Evolutionary conservation across 2,797 vertebrate genomes (phyloP).

Genomic region (Scleropages formosus): DNA sequence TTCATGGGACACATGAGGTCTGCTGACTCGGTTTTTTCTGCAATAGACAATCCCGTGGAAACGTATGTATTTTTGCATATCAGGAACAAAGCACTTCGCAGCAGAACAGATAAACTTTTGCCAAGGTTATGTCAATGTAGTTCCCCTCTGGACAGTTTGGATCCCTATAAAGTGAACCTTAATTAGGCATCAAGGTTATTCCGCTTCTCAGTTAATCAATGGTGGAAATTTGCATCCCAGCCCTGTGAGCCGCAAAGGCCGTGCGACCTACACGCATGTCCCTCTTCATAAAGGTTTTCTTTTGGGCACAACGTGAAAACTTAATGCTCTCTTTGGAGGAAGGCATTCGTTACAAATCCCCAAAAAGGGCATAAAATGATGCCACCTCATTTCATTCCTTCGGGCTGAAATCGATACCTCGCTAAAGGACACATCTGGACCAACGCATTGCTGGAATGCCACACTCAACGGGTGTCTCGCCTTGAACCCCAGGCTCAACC

Average conservation of each 20-base stretch:
- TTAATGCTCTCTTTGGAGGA: not conserved
- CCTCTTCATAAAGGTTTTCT: too few species aligned
- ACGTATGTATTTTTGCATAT: not conserved
- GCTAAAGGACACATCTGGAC: not conserved
- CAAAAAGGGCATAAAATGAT: not conserved
- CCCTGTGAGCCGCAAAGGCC: not conserved
- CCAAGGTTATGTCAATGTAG: slow-evolving; percentile 14
- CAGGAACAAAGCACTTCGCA: not conserved
- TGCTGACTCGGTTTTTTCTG: too few species aligned
- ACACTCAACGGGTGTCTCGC: not conserved
- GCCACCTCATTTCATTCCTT: not conserved
- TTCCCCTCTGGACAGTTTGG: not conserved
- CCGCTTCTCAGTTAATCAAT: slow-evolving; percentile 1
- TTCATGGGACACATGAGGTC: not conserved
- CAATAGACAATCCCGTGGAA: not conserved
- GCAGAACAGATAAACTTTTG: not conserved
- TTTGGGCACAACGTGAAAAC: too few species aligned
- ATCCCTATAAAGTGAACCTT: not conserved
- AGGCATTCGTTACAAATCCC: not conserved
- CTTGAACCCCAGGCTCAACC: not conserved
- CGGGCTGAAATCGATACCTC: not conserved
- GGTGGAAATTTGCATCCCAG: not conserved
- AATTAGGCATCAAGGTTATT: not conserved
- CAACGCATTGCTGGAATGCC: too few species aligned
- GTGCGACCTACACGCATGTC: not conserved